Percentiles rank a stretch among this genome's conserved stretches.
These are phyloP conservation scores for Euphonia xanthogaster DNA, from an alignment of 2,797 vertebrate genomes.

Conservation along the genomic window DNA sequence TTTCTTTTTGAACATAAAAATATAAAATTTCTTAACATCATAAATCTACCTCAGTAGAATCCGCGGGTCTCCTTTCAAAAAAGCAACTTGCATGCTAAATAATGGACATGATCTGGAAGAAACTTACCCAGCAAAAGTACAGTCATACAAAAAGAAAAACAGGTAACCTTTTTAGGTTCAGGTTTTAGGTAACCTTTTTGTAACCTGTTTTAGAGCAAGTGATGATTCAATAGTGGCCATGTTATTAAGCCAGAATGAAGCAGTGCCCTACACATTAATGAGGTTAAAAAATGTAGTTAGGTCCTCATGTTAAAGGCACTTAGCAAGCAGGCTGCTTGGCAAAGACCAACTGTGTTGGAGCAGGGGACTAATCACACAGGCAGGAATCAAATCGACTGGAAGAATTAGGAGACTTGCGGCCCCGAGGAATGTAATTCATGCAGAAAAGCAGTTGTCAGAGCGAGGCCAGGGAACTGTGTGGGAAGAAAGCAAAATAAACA, in stretches of 20 bases:
- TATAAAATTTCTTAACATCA: background rate
- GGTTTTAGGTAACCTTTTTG: constrained; percentile 4
- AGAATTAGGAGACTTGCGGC: constrained; percentile 76
- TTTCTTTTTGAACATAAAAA: background rate
- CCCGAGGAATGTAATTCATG: constrained; percentile 81
- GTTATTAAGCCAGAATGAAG: constrained; percentile 57
- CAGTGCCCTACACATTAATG: constrained; percentile 62
- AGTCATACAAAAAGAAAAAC: constrained; percentile 6
- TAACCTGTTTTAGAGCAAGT: constrained; percentile 46
- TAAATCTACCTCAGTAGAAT: background rate
- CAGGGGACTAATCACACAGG: constrained; percentile 74
- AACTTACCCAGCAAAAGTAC: background rate
- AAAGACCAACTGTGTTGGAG: constrained; percentile 64
- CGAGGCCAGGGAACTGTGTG: constrained; percentile 72
- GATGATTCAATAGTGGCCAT: constrained; percentile 45
- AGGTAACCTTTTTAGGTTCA: background rate
- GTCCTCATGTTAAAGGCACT: constrained; percentile 69
- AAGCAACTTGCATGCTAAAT: background rate
- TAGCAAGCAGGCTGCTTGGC: constrained; percentile 68
- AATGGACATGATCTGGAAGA: background rate
- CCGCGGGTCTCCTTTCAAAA: background rate
- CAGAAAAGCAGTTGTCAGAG: constrained; percentile 78
- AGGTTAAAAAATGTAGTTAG: constrained; percentile 70
- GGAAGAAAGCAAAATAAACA: constrained; percentile 84
- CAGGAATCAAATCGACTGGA: constrained; percentile 77